Evolutionary conservation across 2,888 invertebrate species (phyloP).

Genomic region (Lepidocyrtoides sp.): DNA sequence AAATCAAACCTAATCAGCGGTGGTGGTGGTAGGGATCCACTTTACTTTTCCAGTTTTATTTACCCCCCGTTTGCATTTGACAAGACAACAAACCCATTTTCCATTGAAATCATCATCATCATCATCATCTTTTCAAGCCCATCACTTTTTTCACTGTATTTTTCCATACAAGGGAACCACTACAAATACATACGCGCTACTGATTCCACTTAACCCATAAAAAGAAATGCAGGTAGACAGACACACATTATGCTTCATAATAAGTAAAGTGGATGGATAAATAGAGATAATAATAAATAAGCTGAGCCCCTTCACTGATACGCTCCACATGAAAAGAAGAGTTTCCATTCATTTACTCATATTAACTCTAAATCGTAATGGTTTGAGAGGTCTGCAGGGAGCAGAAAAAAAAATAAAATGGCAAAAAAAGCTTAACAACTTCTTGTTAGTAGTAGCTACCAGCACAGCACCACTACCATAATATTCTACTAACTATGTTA

Average conservation of each 20-base stretch:
- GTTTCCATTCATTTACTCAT: conserved; percentile 22
- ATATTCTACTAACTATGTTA: neutral
- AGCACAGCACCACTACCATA: neutral
- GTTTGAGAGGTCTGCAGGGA: conserved; percentile 51
- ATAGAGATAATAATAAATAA: conserved; percentile 42
- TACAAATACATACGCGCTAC: neutral
- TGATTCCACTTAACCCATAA: conserved; percentile 11
- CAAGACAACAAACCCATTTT: conserved; percentile 19
- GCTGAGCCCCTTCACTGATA: neutral
- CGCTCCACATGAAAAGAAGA: neutral
- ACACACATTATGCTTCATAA: neutral
- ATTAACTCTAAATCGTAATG: conserved; percentile 60
- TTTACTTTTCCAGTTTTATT: neutral
- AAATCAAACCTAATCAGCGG: conserved; percentile 68
- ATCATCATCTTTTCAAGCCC: neutral
- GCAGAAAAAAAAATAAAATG: neutral
- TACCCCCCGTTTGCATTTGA: neutral
- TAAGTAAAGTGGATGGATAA: neutral
- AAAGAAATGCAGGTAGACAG: neutral
- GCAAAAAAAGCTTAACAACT: neutral
- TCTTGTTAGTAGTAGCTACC: too few species aligned
- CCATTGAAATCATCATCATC: conserved; percentile 14
- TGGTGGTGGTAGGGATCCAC: neutral
- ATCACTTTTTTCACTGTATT: neutral
- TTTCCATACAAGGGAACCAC: neutral